Conservation (phyloP, 1,140 invertebrate species). For the Scaptomyza hsui region DNA sequence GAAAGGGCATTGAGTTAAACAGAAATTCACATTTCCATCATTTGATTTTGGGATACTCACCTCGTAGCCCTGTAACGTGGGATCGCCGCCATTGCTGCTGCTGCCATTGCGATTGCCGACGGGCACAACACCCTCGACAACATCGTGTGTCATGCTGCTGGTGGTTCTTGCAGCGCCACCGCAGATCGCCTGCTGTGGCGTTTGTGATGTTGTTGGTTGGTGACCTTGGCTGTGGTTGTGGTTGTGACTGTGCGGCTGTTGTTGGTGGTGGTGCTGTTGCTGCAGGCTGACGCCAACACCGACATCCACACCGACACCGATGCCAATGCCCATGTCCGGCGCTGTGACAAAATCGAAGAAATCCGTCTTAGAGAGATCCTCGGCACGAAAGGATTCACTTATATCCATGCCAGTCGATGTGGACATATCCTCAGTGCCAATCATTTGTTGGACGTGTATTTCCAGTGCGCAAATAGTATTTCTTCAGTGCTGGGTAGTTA, state of each 20-base stretch:
- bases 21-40: too few species aligned
- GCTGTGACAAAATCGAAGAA: conserved; percentile 95
- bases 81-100: conserved; percentile 71
- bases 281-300: conserved; percentile 60
- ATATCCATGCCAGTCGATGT: conserved; percentile 88
- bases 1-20: not conserved
- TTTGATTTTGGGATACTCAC: conserved; percentile 44
- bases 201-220: conserved; percentile 26
- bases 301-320: conserved; percentile 74
- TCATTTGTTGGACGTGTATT: conserved; percentile 76
- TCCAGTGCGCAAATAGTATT: conserved; percentile 51
- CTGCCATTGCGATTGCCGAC: conserved; percentile 68
- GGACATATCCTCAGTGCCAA: conserved; percentile 83
- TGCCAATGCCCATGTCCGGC: conserved; percentile 85
- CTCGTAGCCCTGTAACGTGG: conserved; percentile 81
- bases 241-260: conserved; percentile 56
- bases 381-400: conserved; percentile 90
- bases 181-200: conserved; percentile 57
- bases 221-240: conserved; percentile 59
- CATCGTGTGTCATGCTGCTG: conserved; percentile 73
- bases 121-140: conserved; percentile 53
- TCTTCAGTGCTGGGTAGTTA: too few species aligned
- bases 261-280: conserved; percentile 40
- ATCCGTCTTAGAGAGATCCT: conserved; percentile 91
- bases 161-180: conserved; percentile 52